Percentiles rank a stretch among this genome's conserved stretches.
Conservation (phyloP, 2,888 invertebrate genomes). For the Lepeophtheirus nordmannii region DNA sequence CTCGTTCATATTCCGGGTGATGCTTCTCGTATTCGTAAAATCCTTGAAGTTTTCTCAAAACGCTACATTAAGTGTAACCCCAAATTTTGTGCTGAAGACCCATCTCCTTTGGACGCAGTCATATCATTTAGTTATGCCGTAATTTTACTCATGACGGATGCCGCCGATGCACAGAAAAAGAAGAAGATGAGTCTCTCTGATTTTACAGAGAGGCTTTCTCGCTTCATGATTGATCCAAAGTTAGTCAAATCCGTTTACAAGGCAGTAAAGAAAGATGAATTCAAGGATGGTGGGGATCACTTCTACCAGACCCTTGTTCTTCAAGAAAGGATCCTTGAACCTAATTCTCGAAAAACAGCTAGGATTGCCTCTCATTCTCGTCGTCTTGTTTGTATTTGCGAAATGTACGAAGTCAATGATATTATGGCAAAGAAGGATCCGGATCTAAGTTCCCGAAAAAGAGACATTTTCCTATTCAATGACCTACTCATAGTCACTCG, state of each 20-base stretch:
- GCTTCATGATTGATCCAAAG: constrained; percentile 21
- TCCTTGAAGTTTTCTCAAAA: constrained; percentile 24
- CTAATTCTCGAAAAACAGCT: neutral
- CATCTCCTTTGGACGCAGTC: constrained; percentile 2
- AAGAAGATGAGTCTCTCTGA: constrained; percentile 20
- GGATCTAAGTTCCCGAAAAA: neutral
- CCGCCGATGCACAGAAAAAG: constrained; percentile 11
- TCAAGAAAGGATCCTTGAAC: constrained; percentile 3
- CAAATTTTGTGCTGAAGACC: constrained; percentile 1
- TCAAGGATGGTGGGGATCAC: constrained; percentile 16
- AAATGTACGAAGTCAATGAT: constrained; percentile 17
- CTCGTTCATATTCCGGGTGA: constrained; percentile 22
- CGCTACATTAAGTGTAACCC: constrained; percentile 21
- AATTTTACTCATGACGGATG: constrained; percentile 21
- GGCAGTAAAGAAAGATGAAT: constrained; percentile 22
- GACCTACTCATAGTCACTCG: constrained; percentile 25
- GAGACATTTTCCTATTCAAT: constrained; percentile 23
- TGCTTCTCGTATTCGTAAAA: constrained; percentile 18
- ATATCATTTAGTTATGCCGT: constrained; percentile 14
- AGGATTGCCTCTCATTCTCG: constrained; percentile 8
- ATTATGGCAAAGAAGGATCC: constrained; percentile 23
- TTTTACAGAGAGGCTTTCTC: constrained; percentile 14
- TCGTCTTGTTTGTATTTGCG: constrained; percentile 21
- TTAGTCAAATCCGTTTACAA: constrained; percentile 21
- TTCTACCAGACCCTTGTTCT: constrained; percentile 10